Evolutionary conservation across 2,113 vertebrate genomes (phyloP), one percentile per base, ranked within the genome.

Genomic region (Dascyllus trimaculatus): DNA sequence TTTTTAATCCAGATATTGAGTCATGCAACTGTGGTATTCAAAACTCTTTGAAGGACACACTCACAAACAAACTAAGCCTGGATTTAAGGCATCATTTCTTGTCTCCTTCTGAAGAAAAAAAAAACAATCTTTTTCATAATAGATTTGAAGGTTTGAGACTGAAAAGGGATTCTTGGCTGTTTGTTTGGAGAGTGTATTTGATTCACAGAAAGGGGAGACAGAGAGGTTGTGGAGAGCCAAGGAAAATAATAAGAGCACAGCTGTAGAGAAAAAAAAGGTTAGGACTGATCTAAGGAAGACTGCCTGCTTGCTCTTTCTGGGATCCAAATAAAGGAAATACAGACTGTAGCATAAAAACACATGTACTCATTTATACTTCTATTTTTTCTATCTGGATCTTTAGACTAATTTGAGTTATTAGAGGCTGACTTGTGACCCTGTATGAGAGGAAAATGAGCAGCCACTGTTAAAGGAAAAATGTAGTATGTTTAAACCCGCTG

Each of bases 191-290:
- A 67, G 66, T 71, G 32, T 78, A 82, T 73, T 80, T 59, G 53
- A 81, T 75, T 67, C 18, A 13, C 38, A 75, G 62, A 64, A 40
- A 63, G 51, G 10, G 21, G 43, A 71, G 38, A 72, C 46, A 65
- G 68, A 84, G 80, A 53, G 59, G 56, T 4, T 35, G 24, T 9
- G 24, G 19, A 48, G 22, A 81, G 78, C 79, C 48, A 80, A 58
- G 5, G 51, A 67, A 86, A 83, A 89, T 71, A 77, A 66, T 73
- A 67, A 64, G 54, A 51, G 22, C 38, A 29, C 32, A 67, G 58
- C 52, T 67, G 77, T 45, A 70, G 62, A 65, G 51, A 59, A 38
- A 15, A 67, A 81, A 21, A 69, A 79, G 61, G 53, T 59, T 76
- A 22, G 54, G 38, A 82, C 64, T 58, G 75, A 81, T 75, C 24